Percentiles rank a stretch among this genome's conserved stretches.
phyloP scores from a whole-genome alignment of 1,140 invertebrate genomes.

The Pseudomyrmex flavicornis region DNA sequence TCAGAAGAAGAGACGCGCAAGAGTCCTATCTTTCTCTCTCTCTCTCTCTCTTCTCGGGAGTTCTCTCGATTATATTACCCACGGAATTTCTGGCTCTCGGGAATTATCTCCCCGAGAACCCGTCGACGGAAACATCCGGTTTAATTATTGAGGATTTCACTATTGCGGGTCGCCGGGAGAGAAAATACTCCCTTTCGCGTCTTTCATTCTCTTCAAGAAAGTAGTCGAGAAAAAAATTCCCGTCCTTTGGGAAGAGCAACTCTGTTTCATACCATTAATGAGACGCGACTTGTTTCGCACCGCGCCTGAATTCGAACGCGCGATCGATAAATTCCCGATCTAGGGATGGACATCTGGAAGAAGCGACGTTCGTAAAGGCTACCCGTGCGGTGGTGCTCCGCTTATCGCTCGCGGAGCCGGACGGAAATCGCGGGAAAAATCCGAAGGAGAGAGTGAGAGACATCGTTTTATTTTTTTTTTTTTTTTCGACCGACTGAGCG shows the following conservation, averaged over 20 bases:
- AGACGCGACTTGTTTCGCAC: not conserved
- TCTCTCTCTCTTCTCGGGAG: not conserved
- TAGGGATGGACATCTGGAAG: constrained; percentile 43
- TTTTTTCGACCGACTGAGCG: no score
- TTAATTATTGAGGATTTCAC: constrained; percentile 41
- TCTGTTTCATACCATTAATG: no score
- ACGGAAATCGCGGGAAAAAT: not conserved
- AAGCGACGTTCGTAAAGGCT: constrained; percentile 30
- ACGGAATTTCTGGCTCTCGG: constrained; percentile 32
- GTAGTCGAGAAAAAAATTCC: no score
- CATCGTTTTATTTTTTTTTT: no score
- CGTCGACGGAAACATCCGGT: constrained; percentile 9
- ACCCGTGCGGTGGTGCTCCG: not conserved
- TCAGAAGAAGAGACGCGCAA: not conserved
- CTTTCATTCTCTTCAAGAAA: no score
- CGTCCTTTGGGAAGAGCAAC: no score
- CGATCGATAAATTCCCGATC: not conserved
- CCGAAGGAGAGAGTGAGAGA: not conserved
- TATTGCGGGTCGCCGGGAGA: not conserved
- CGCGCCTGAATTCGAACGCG: not conserved
- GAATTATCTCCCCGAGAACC: constrained; percentile 40
- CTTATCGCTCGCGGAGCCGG: not conserved
- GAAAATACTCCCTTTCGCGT: not conserved
- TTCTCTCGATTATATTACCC: constrained; percentile 27
- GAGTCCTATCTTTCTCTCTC: no score